phyloP scores from a whole-genome alignment of 1,140 invertebrate species.

The Heliconius eleuchia region DNA sequence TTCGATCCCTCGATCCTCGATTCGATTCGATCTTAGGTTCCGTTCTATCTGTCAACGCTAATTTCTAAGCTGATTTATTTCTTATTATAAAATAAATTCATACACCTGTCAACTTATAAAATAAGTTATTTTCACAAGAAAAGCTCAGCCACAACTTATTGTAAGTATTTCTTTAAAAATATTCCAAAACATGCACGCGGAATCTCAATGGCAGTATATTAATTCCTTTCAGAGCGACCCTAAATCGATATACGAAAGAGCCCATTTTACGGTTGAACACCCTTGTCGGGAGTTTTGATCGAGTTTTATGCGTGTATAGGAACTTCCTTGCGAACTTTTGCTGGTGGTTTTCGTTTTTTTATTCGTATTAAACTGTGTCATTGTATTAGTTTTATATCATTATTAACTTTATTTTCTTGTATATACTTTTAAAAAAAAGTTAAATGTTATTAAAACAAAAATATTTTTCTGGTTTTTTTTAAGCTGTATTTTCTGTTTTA shows the following conservation, averaged over 20 bases:
- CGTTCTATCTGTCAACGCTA: too few species aligned
- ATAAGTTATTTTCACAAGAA: not conserved
- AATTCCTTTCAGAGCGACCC: conserved; percentile 44
- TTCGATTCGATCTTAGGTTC: too few species aligned
- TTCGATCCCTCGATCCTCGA: too few species aligned
- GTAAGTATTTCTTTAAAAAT: conserved; percentile 2
- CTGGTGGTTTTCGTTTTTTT: conserved; percentile 19
- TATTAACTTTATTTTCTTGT: not conserved
- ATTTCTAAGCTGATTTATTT: too few species aligned
- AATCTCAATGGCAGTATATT: conserved; percentile 41
- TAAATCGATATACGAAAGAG: conserved; percentile 46
- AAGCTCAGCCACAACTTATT: not conserved
- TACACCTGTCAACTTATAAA: not conserved
- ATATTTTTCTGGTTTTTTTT: too few species aligned
- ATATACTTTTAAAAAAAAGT: too few species aligned
- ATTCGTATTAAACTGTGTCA: conserved; percentile 22
- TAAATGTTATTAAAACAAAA: too few species aligned
- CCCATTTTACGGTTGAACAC: conserved; percentile 48
- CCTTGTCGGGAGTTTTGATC: conserved; percentile 36
- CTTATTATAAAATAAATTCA: too few species aligned
- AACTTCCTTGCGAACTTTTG: conserved; percentile 25
- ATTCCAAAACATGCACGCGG: conserved; percentile 5
- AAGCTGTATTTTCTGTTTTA: too few species aligned
- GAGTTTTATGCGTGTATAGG: conserved; percentile 26
- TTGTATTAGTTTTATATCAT: not conserved